These are phyloP conservation scores for Pseudoatta argentina DNA, from an alignment of 1,140 invertebrate species.

Conservation along the genomic window DNA sequence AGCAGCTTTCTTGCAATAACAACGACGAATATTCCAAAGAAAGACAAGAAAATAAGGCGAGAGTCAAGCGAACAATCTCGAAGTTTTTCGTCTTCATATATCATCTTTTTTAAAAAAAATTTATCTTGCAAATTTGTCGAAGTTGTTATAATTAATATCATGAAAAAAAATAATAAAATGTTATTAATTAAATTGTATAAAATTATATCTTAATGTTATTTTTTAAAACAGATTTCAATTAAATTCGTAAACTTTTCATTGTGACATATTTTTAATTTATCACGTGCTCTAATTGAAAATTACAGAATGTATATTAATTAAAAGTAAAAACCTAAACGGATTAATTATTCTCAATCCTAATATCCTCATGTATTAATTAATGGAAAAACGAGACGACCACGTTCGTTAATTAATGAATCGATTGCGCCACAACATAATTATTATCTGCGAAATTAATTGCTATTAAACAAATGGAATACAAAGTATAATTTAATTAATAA, in stretches of 20 bases:
- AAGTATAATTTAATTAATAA: conserved; percentile 61
- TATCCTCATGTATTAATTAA: conserved; percentile 54
- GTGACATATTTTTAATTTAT: conserved; percentile 6
- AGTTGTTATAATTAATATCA: conserved; percentile 21
- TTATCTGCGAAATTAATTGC: conserved; percentile 57
- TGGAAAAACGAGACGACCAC: conserved; percentile 48
- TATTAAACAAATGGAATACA: conserved; percentile 44
- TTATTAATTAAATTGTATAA: conserved; percentile 30
- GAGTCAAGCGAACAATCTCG: conserved; percentile 22
- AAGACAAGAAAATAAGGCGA: conserved; percentile 26
- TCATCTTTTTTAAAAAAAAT: conserved; percentile 12
- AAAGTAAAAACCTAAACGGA: conserved; percentile 51
- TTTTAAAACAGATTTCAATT: conserved; percentile 17
- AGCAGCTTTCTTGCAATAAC: conserved; percentile 52
- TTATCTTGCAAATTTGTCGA: not conserved
- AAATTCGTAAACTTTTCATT: conserved; percentile 15
- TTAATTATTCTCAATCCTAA: conserved; percentile 46
- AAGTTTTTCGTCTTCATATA: not conserved
- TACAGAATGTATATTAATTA: conserved; percentile 6
- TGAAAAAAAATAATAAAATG: too few species aligned
- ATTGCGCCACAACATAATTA: conserved; percentile 41
- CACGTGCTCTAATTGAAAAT: conserved; percentile 47
- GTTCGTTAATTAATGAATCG: conserved; percentile 56
- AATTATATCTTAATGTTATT: not conserved
- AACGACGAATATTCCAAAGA: conserved; percentile 42